A percentile compares a stretch with the other conserved stretches of the same genome.
These are phyloP conservation scores for Natator depressus DNA, from an alignment of 2,113 vertebrate genomes.

Conservation along the genomic window DNA sequence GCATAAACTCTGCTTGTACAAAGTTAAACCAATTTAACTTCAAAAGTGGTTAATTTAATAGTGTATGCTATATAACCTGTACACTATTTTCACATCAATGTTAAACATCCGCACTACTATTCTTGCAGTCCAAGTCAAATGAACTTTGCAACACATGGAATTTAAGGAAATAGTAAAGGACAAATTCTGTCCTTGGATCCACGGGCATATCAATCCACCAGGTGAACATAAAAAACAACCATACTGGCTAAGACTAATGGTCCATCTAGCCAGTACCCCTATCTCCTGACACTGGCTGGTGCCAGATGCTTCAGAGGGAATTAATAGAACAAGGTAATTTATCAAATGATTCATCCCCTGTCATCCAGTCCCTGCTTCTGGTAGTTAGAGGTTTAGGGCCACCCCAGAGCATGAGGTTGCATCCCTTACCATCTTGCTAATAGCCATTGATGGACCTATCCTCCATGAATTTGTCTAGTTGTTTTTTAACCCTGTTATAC, in stretches of 20 bases:
- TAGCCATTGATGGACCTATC: background rate
- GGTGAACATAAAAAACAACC: background rate
- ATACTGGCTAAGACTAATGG: background rate
- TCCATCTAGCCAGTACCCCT: background rate
- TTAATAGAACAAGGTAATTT: background rate
- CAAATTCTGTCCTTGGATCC: background rate
- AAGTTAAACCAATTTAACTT: background rate
- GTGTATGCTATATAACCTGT: fast-evolving
- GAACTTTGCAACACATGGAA: background rate
- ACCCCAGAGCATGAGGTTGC: background rate
- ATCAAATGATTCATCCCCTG: background rate
- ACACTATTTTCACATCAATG: background rate
- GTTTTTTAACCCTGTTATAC: background rate
- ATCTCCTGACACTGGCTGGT: background rate
- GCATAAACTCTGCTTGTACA: no score
- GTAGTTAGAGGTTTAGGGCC: background rate
- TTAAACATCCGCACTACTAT: background rate
- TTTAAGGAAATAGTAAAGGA: background rate
- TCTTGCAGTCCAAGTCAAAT: background rate
- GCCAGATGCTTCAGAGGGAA: background rate
- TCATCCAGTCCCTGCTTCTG: background rate
- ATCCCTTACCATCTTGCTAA: background rate
- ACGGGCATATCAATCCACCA: no score
- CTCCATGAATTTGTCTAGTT: background rate
- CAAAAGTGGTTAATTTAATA: background rate